phyloP scores from a whole-genome alignment of 1,140 invertebrate genomes.

The Aphaenogaster ashmeadi region DNA sequence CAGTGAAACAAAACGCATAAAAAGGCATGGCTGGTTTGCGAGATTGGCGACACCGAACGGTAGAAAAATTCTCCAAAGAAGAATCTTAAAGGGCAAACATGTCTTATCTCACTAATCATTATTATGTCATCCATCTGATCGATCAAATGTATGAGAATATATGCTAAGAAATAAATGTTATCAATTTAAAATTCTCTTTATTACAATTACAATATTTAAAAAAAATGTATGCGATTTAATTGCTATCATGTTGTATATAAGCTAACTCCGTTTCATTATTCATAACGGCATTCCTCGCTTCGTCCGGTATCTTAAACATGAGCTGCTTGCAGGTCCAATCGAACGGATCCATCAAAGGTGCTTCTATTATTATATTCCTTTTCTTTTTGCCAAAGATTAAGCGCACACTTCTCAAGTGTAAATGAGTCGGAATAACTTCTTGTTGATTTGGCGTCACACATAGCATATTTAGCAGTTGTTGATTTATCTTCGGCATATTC shows the following conservation, averaged over 20 bases:
- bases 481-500: slow-evolving; percentile 73
- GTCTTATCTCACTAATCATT: slow-evolving; percentile 90
- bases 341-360: slow-evolving; percentile 82
- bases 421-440: slow-evolving; percentile 84
- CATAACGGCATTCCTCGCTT: background rate
- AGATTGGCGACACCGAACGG: slow-evolving; percentile 91
- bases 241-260: slow-evolving; percentile 16
- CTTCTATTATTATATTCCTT: slow-evolving; percentile 78
- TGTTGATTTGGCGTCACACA: slow-evolving; percentile 63
- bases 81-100: slow-evolving; percentile 91
- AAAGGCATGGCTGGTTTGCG: slow-evolving; percentile 90
- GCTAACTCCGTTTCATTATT: background rate
- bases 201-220: background rate
- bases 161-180: slow-evolving; percentile 36
- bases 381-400: slow-evolving; percentile 72
- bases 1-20: slow-evolving; percentile 90
- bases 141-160: background rate
- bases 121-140: slow-evolving; percentile 13
- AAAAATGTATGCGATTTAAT: slow-evolving; percentile 29
- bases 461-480: slow-evolving; percentile 70
- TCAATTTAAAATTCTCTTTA: slow-evolving; percentile 27
- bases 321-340: slow-evolving; percentile 83
- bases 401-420: slow-evolving; percentile 80
- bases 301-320: slow-evolving; percentile 66
- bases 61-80: slow-evolving; percentile 91